Conservation (phyloP, 2,888 invertebrate species). For the Uloborus plumipes region DNA sequence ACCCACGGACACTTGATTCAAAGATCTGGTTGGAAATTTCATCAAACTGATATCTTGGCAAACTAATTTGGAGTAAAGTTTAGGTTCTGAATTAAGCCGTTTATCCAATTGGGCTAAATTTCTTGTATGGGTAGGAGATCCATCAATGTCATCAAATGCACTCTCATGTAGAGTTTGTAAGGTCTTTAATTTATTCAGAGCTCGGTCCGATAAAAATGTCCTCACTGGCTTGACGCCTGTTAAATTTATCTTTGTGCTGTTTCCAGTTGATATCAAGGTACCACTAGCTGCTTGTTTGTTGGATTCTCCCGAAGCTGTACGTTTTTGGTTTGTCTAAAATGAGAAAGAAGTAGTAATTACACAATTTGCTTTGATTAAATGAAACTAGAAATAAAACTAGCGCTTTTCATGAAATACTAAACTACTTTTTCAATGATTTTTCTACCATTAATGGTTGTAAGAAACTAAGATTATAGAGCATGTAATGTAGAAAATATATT, state of each 20-base stretch:
- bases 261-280: conserved; percentile 20
- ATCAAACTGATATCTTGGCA: neutral
- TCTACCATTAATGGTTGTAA: no score
- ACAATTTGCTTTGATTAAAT: no score
- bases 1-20: conserved; percentile 28
- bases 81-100: conserved; percentile 45
- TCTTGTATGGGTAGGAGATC: conserved; percentile 6
- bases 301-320: no score
- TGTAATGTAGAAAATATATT: no score
- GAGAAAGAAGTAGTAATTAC: no score
- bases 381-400: no score
- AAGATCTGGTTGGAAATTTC: conserved; percentile 19
- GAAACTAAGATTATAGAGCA: no score
- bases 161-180: conserved; percentile 3
- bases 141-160: conserved; percentile 3
- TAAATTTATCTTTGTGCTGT: conserved; percentile 17
- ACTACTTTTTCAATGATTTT: no score
- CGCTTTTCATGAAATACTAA: no score
- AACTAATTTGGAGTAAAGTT: conserved; percentile 5
- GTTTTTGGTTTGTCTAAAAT: no score
- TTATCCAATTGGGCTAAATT: conserved; percentile 11
- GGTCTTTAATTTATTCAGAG: conserved; percentile 38
- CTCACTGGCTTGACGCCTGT: conserved; percentile 27
- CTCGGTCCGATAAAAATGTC: conserved; percentile 52
- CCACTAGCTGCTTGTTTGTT: no score